These are phyloP conservation scores for Geodia barretti DNA, from an alignment of 37 sponge, comb jelly and placozoan genomes.

Conservation along the genomic window DNA sequence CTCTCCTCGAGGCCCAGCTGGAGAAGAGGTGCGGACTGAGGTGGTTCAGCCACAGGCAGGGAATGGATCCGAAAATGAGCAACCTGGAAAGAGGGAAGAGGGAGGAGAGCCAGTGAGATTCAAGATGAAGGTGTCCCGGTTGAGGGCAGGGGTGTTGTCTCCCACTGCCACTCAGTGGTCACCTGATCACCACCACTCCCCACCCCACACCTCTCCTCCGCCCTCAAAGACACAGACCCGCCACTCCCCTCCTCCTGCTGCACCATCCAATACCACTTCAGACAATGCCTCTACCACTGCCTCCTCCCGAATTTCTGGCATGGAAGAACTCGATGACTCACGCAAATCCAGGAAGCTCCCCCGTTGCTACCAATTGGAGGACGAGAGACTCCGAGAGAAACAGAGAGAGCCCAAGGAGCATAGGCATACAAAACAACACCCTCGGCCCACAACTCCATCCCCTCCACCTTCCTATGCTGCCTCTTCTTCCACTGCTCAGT, in stretches of 20 bases:
- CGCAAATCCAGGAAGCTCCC: constrained; percentile 24
- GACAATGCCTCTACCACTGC: not conserved
- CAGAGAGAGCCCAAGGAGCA: constrained; percentile 11
- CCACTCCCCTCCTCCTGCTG: constrained; percentile 1
- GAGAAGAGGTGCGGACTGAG: not conserved
- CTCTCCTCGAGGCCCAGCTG: not conserved
- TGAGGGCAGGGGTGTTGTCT: not conserved
- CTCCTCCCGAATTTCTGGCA: not conserved
- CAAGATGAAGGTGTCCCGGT: not conserved
- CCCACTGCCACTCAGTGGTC: not conserved
- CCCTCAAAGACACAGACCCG: not conserved
- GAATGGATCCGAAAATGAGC: not conserved
- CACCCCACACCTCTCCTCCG: not conserved
- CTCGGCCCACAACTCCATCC: not conserved
- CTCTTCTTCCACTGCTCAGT: too few species aligned
- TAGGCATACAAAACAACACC: constrained; percentile 13
- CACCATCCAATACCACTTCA: too few species aligned
- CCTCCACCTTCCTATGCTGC: constrained; percentile 16
- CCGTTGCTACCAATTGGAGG: constrained; percentile 34
- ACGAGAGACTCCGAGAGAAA: constrained; percentile 9
- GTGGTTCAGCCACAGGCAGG: not conserved
- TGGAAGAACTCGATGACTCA: not conserved
- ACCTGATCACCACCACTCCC: constrained; percentile 6
- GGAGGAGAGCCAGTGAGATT: not conserved
- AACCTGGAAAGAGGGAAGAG: not conserved